Evolutionary conservation across 2,888 invertebrate genomes (phyloP).

Genomic region (Rotaria sp.): DNA sequence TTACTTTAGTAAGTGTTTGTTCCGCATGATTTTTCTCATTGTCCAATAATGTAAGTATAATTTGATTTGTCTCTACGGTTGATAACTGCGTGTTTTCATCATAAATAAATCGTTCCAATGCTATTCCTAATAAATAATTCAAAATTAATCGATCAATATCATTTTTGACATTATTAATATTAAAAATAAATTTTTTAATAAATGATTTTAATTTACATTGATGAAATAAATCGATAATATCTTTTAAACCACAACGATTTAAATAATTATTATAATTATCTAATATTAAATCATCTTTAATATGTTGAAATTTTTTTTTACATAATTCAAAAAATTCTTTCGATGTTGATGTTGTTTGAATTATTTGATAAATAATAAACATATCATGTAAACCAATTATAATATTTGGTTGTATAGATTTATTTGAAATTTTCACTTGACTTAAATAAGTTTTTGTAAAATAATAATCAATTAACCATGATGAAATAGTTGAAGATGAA

Average conservation of each 20-base stretch:
- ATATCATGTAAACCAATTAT: constrained; percentile 15
- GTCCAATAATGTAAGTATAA: background rate
- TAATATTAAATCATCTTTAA: background rate
- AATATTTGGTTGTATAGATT: background rate
- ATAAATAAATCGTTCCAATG: background rate
- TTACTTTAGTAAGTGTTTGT: background rate
- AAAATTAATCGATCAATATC: background rate
- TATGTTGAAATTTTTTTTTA: background rate
- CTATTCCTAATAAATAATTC: background rate
- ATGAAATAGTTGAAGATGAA: background rate
- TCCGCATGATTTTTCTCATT: background rate
- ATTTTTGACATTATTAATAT: background rate
- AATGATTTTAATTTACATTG: background rate
- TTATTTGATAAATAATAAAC: constrained; percentile 27
- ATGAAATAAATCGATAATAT: constrained; percentile 22
- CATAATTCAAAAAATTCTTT: background rate
- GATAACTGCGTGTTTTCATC: background rate
- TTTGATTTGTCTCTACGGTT: background rate
- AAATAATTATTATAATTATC: constrained; percentile 2
- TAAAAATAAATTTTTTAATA: background rate
- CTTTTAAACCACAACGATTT: constrained; percentile 10
- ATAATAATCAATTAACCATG: constrained; percentile 18
- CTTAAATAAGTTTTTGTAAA: background rate
- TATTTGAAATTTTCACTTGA: background rate
- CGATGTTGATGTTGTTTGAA: background rate